Conservation (phyloP, 2,113 vertebrate genomes). For the Girardinichthys multiradiatus region DNA sequence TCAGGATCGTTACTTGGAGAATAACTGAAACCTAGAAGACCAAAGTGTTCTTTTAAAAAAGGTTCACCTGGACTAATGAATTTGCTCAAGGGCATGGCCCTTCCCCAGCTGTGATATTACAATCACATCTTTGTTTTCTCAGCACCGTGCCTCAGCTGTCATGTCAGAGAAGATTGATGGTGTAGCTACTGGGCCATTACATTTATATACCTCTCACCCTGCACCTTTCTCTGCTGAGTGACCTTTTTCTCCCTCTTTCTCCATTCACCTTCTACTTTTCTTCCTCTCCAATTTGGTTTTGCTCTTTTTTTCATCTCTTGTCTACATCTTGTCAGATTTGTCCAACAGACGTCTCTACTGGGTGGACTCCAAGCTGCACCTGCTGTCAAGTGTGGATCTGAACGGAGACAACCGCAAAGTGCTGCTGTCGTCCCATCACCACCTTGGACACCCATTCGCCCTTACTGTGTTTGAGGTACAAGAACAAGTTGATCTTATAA, state of each 20-base stretch:
- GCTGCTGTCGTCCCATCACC: constrained; percentile 88
- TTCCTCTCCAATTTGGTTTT: constrained; percentile 10
- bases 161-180: constrained; percentile 71
- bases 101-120: constrained; percentile 50
- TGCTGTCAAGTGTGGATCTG: constrained; percentile 94
- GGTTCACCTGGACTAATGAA: constrained; percentile 53
- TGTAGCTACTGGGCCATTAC: constrained; percentile 55
- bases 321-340: constrained; percentile 84
- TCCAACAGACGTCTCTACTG: constrained; percentile 94
- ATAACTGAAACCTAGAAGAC: constrained; percentile 26
- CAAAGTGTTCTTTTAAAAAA: constrained; percentile 25
- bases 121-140: constrained; percentile 68
- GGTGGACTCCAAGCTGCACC: constrained; percentile 98
- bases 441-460: constrained; percentile 94
- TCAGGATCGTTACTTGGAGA: neutral
- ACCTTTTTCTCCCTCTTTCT: constrained; percentile 49
- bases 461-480: constrained; percentile 96
- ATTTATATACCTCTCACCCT: constrained; percentile 65
- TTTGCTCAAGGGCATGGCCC: constrained; percentile 56
- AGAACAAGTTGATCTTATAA: neutral
- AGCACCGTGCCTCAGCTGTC: constrained; percentile 45
- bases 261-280: constrained; percentile 10
- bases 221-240: constrained; percentile 51
- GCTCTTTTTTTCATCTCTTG: neutral
- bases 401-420: constrained; percentile 91